Base-by-base conservation (phyloP, 2,113 vertebrate genomes). In the Paratilapia polleni region DNA sequence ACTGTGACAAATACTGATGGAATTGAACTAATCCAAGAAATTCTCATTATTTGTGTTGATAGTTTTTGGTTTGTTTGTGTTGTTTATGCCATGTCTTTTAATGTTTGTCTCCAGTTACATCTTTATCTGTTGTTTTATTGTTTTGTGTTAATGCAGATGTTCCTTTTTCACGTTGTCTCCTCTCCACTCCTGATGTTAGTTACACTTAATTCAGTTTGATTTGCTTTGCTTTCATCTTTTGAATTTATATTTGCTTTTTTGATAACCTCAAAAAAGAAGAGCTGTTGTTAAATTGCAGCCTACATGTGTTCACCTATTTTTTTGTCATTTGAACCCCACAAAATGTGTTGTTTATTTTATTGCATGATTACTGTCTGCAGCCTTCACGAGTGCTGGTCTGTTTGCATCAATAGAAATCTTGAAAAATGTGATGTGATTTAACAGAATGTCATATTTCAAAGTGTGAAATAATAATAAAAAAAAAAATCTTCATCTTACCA, bases 311-410 rank as follows among this genome's bases (percentile, higher is more conserved):
- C n/a, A n/a, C n/a, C n/a, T n/a, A n/a, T n/a, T n/a, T n/a, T 61
- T 20, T 20, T 0, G 31, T 61, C 4, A 63, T 28, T 59, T 57
- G 22, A 57, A 57, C 6, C 0, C 11, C 5, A 24, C n/a, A 57
- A 13, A 6, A 24, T 20, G 5, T 63, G 20, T 38, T n/a, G 2
- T n/a, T 63, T 38, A 3, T 12, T 38, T 0, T 63, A 4, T 4
- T 20, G 6, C 34, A n/a, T 4, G 2, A 38, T 13, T 38, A 0
- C 12, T 41, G 62, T 22, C 0, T 63, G 61, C 20, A 64, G 20
- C 54, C 54, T 56, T 8, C n/a, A 11, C 11, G n/a, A 11, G n/a
- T 57, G 2, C 54, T 22, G 10, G 8, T 34, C 3, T 38, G 12
- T 41, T 38, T 41, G 62, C 11, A 8, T 38, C 20, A 19, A 7